These are phyloP conservation scores for Enteromius unitaeniatus DNA, from an alignment of 2,797 vertebrate species.

Conservation along the genomic window DNA sequence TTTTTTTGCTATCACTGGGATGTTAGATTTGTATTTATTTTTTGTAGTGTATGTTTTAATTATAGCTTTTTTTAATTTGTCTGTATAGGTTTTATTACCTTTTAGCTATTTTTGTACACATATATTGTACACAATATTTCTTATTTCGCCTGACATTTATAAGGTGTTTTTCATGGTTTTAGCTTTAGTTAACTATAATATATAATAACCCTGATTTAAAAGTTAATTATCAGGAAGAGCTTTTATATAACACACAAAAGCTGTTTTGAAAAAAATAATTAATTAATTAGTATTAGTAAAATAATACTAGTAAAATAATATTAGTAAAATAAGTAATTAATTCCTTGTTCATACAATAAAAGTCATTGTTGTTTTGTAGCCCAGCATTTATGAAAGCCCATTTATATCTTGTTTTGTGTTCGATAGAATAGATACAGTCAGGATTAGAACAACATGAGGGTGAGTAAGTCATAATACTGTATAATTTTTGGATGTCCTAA, in stretches of 20 bases:
- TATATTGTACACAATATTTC: no score
- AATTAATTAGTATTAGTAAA: no score
- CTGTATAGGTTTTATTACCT: neutral
- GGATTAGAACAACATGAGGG: neutral
- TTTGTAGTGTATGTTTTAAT: neutral
- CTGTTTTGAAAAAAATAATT: neutral
- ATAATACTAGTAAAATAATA: no score
- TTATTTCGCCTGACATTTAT: no score
- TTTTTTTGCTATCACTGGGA: neutral
- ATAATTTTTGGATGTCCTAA: accelerated
- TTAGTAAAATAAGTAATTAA: neutral
- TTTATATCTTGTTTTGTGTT: neutral
- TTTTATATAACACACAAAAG: neutral
- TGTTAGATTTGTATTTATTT: neutral
- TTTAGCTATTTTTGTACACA: no score
- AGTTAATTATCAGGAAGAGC: neutral
- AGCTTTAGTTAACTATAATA: neutral
- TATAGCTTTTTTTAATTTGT: no score
- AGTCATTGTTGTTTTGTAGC: neutral
- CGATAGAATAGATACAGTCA: neutral
- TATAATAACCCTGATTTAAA: neutral
- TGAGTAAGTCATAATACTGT: neutral
- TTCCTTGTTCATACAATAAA: neutral
- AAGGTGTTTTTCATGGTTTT: neutral
- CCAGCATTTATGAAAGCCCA: neutral